These are phyloP conservation scores for Triplophysa bombifrons DNA, from an alignment of 2,797 vertebrate genomes.

Conservation along the genomic window DNA sequence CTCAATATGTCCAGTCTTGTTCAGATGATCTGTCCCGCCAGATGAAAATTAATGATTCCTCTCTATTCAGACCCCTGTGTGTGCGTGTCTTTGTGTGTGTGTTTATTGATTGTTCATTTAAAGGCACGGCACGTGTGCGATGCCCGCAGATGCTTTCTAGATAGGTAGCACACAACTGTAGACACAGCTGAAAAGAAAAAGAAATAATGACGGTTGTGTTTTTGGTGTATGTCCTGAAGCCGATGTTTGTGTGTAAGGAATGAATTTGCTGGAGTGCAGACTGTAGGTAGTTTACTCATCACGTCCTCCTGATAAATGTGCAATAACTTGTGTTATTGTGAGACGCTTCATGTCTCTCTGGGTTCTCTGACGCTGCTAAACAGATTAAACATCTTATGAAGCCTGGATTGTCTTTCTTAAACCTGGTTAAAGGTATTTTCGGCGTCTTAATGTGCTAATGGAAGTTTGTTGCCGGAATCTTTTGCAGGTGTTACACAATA, in stretches of 20 bases:
- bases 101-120: background rate
- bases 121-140: background rate
- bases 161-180: background rate
- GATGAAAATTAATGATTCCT: background rate
- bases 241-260: background rate
- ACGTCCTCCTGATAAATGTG: background rate
- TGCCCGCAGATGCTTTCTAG: background rate
- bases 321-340: background rate
- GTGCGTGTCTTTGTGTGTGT: background rate
- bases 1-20: background rate
- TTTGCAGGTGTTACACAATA: background rate
- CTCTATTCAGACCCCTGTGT: background rate
- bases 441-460: background rate
- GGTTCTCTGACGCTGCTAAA: background rate
- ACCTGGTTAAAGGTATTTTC: background rate
- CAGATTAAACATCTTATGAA: background rate
- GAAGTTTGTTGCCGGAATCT: background rate
- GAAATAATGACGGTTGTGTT: background rate
- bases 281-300: background rate
- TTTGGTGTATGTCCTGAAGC: background rate
- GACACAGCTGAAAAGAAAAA: background rate
- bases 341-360: background rate
- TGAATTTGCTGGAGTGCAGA: background rate
- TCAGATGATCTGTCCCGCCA: background rate
- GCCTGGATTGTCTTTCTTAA: background rate